Base-by-base conservation (phyloP, 2,888 invertebrate genomes). In the Myopa testacea region DNA sequence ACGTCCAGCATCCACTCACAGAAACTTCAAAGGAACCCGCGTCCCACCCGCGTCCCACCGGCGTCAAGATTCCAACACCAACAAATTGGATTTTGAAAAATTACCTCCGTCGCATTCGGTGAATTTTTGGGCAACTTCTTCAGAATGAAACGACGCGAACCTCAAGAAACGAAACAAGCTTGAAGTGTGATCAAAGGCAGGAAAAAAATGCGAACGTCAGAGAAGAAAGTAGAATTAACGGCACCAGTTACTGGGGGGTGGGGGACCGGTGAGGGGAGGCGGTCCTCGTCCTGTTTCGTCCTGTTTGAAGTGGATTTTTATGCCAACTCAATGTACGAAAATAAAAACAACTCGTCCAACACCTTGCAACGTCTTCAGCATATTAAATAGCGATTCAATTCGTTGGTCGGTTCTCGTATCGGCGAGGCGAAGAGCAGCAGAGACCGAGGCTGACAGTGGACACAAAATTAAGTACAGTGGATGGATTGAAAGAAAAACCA, bases 321-420 rank as follows among this genome's bases (percentile, higher is more conserved):
- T 38, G 68, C 40, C 50, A 52, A 50, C 38, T 40, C 45, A 69
- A 60, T 4, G 16, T 10, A 10, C n/a, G 55, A 55, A 19, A 70
- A 75, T 16, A 74, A 63, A 65, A 52, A 63, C 10, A 63, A 74
- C 16, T 45, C 60, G 69, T 69, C 68, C 68, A 68, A 69, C 60
- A 68, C 60, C 68, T 69, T 60, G 69, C 58, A 77, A 80, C 78
- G 72, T 75, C 75, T 77, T 77, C 75, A 80, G 77, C 76, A 80
- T 77, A 80, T 80, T 80, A 77, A 80, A 76, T 77, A 76, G 77
- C 60, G 71, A 80, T 80, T 80, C 70, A 78, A 75, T 70, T 71
- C 37, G 60, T 38, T 71, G 37, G 55, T 71, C 2, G 26, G 52
- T 26, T 19, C 14, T 52, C 45, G 45, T 19, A 10, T 62, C 45